Evolutionary conservation across 2,888 invertebrate species (phyloP), one percentile per base, ranked within the genome.

Genomic region (Bellardia bayeri): DNA sequence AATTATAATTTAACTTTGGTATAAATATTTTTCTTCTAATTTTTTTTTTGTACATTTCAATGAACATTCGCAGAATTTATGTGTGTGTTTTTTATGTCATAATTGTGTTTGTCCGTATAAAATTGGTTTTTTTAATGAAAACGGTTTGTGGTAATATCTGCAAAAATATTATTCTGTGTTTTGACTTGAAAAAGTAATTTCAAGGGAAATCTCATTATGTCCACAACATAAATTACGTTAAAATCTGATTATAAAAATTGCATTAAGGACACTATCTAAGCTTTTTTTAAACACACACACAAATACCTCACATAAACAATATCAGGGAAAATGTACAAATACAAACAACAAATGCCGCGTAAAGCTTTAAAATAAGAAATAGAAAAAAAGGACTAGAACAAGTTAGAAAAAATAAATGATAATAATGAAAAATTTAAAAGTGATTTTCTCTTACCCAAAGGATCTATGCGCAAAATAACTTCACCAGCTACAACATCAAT

Each of bases 391-490:
- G 61, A 51, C 23, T 45, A 45, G 3, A 9, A 61, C 30, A 69
- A 45, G 61, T 37, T 16, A 2, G 6, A 61, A 49, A 68, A 58
- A 63, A 33, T 49, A 61, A 42, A 11, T 42, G 9, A 68, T 63
- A 76, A 63, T 82, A 76, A 86, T 78, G 23, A 37, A 71, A 82
- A 79, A 42, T 56, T 79, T 42, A 66, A 72, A 76, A 64, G 66
- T 78, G 74, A 81, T 82, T 74, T 86, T 69, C 16, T 88, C 91
- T 93, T 93, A 93, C 93, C 93, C 91, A 93, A 75, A 69, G 93
- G 93, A 92, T 94, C 93, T 87, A 93, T 92, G 85, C 93, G 93
- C 88, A 93, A 91, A 81, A 94, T 93, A 79, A 93, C 89, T 91
- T 93, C 93, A 85, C 91, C 91, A 88, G 91, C 88, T 78, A 89